phyloP scores from a whole-genome alignment of 1,140 invertebrate species.

The Drosophila auraria region DNA sequence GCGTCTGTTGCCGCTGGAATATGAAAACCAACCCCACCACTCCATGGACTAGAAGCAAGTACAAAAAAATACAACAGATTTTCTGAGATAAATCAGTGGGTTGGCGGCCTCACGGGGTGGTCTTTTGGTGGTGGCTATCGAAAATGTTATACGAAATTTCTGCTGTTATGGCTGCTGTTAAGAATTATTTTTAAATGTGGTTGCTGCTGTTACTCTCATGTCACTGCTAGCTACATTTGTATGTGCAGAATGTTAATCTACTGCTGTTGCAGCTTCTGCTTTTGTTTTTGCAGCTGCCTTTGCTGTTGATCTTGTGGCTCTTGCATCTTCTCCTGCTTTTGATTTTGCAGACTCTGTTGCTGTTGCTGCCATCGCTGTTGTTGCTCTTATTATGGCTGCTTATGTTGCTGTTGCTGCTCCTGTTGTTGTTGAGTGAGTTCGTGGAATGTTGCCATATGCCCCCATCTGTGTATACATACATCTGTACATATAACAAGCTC shows the following conservation, averaged over 20 bases:
- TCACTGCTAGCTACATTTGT: not conserved
- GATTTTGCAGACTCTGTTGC: conserved; percentile 13
- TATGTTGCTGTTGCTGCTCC: conserved; percentile 10
- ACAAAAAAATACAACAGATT: conserved; percentile 54
- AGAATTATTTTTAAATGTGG: not conserved
- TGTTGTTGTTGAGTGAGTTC: conserved; percentile 54
- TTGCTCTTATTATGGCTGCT: not conserved
- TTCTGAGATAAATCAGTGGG: conserved; percentile 34
- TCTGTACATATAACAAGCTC: conserved; percentile 29
- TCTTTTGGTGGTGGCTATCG: conserved; percentile 54
- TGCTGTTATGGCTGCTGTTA: conserved; percentile 21
- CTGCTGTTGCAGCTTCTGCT: conserved; percentile 18
- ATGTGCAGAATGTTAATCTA: not conserved
- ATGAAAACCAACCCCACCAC: conserved; percentile 59
- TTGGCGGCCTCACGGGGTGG: conserved; percentile 38
- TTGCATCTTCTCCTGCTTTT: conserved; percentile 5
- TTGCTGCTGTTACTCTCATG: conserved; percentile 23
- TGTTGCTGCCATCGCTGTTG: conserved; percentile 10
- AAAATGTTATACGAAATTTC: conserved; percentile 61
- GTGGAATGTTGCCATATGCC: conserved; percentile 80
- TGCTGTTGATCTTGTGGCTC: conserved; percentile 8
- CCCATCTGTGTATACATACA: conserved; percentile 64
- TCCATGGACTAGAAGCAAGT: not conserved
- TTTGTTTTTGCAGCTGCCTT: not conserved
- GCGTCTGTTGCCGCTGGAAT: conserved; percentile 40